phyloP scores from a whole-genome alignment of 1,140 invertebrate species.

The Steinernema feltiae region DNA sequence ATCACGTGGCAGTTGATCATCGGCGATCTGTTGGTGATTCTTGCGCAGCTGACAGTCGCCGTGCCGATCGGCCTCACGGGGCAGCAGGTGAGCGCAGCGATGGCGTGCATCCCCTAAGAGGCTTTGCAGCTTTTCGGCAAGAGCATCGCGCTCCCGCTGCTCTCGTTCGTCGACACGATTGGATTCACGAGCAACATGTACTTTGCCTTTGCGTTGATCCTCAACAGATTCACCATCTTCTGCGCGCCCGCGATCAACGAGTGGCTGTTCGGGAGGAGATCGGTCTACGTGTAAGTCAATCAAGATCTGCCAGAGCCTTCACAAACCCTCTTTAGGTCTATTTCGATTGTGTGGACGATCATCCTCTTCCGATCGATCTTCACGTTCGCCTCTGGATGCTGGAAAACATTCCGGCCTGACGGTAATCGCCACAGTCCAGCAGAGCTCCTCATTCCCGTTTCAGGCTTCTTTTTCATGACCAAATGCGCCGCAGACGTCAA shows the following conservation, averaged over 20 bases:
- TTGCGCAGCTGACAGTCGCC: background rate
- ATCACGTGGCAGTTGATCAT: background rate
- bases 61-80: background rate
- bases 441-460: background rate
- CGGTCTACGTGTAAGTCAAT: slow-evolving; percentile 1
- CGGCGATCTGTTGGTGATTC: background rate
- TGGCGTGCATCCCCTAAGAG: background rate
- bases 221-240: slow-evolving; percentile 4
- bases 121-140: background rate
- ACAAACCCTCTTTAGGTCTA: background rate
- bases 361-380: background rate
- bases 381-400: background rate
- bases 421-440: background rate
- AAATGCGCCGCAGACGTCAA: background rate
- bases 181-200: background rate
- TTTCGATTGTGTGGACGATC: background rate
- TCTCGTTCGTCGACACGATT: background rate
- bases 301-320: no score
- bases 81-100: background rate
- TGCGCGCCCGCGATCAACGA: background rate
- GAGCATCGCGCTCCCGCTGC: background rate
- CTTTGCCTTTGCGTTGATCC: background rate
- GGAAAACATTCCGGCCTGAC: background rate
- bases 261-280: background rate
- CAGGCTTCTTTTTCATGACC: background rate